Percentiles rank a stretch among this genome's conserved stretches.
phyloP scores from a whole-genome alignment of 1,140 invertebrate species.

The Drosophila obscura region DNA sequence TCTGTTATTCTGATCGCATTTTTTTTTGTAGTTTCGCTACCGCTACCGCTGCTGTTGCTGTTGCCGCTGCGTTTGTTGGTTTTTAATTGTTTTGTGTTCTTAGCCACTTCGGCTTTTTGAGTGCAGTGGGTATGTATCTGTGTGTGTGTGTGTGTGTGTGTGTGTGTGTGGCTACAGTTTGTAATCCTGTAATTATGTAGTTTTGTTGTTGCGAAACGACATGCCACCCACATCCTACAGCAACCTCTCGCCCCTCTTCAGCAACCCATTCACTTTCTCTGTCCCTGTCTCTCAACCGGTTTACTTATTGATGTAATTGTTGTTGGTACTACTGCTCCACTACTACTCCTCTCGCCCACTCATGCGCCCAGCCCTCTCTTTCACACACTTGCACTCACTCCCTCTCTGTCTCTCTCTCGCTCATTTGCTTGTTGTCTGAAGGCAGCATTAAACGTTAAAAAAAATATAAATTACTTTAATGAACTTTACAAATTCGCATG shows the following conservation, averaged over 20 bases:
- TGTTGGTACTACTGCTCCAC: constrained; percentile 37
- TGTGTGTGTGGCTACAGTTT: constrained; percentile 63
- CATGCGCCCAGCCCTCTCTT: neutral
- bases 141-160: constrained; percentile 18
- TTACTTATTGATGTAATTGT: constrained; percentile 79
- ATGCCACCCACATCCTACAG: constrained; percentile 19
- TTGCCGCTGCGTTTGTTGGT: constrained; percentile 69
- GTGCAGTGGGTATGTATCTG: constrained; percentile 45
- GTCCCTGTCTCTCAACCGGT: neutral
- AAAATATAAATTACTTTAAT: constrained; percentile 82
- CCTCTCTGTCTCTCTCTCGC: neutral
- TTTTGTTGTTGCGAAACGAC: constrained; percentile 59
- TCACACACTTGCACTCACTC: neutral
- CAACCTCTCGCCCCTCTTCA: neutral
- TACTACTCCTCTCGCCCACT: neutral
- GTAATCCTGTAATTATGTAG: constrained; percentile 82
- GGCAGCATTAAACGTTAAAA: constrained; percentile 66
- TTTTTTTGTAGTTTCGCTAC: too few species aligned
- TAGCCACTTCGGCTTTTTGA: constrained; percentile 80
- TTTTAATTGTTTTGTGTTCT: constrained; percentile 81
- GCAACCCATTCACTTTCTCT: neutral
- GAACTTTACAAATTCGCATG: constrained; percentile 82
- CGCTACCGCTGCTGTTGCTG: neutral
- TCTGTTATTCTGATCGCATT: too few species aligned
- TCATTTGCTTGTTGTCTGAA: constrained; percentile 41